Evolutionary conservation across 2,113 vertebrate species (phyloP), one percentile per base, ranked within the genome.

Genomic region (Triplophysa rosa): DNA sequence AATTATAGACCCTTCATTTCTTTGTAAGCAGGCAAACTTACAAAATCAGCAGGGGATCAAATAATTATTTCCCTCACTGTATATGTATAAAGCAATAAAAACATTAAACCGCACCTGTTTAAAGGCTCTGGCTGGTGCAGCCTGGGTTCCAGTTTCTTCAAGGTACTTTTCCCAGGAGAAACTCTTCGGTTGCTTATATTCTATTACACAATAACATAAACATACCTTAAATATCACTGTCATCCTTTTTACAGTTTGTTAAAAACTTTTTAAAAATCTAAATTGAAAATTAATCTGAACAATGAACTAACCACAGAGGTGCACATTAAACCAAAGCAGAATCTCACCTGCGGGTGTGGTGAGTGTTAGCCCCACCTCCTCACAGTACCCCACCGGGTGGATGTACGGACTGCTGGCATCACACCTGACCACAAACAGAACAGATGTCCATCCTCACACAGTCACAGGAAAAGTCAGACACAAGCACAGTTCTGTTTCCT

Each of bases 361-460:
- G 81, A 97, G 87, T 16, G 91, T 93, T 63, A 93, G 86, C 85
- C 90, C 90, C 63, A 87, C 88, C 83, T 95, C 95, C 86, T 95
- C 93, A 86, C 95, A 96, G 84, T 90, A 96, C 8, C 95, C 96
- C 14, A 97, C 94, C 54, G 96, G 95, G 86, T 92, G 94, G 77
- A 97, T 96, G 82, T 95, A 97, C 0, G 95, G 95, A 89, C 95
- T 96, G 91, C 94, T 96, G 1, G 95, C 91, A 76, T 97, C 96
- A 88, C 96, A 97, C 95, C 95, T 97, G 67, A 17, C 33, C 58
- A 75, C 21, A 61, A 54, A 78, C 63, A 65, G 9, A 49, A 47
- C 14, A 24, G 3, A 70, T 37, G 16, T 10, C 71, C 11, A 52
- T 17, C 52, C 33, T 29, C 13, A 67, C 13, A 42, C 49, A 63